These are phyloP conservation scores for Epistrophe grossulariae DNA, from an alignment of 2,888 invertebrate genomes.

Conservation along the genomic window DNA sequence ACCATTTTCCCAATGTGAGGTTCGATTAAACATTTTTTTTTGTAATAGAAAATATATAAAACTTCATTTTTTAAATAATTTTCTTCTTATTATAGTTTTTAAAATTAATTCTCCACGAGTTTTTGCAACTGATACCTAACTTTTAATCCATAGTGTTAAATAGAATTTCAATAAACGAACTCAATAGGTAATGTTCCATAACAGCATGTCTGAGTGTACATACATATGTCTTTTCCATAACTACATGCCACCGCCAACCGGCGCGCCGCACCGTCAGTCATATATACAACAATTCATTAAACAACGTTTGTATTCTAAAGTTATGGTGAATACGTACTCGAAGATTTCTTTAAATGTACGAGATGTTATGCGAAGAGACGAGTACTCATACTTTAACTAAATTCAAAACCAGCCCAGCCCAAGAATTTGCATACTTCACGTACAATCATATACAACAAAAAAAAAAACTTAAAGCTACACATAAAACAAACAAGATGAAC, in stretches of 20 bases:
- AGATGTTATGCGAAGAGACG: slow-evolving; percentile 11
- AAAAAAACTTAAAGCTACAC: slow-evolving; percentile 25
- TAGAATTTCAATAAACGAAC: slow-evolving; percentile 31
- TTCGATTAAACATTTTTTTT: too few relatives aligned
- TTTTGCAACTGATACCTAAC: not conserved
- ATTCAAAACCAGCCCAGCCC: slow-evolving; percentile 37
- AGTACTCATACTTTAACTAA: not conserved
- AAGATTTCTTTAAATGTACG: not conserved
- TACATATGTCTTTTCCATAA: slow-evolving; percentile 12
- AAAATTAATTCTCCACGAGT: not conserved
- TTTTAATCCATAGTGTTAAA: slow-evolving; percentile 30
- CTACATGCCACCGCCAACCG: slow-evolving; percentile 10
- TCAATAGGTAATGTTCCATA: slow-evolving; percentile 66
- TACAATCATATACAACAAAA: not conserved
- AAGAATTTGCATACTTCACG: slow-evolving; percentile 60
- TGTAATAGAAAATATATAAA: too few relatives aligned
- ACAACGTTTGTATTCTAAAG: slow-evolving; percentile 27
- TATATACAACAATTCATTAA: slow-evolving; percentile 34
- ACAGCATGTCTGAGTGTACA: slow-evolving; percentile 43
- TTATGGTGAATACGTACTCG: slow-evolving; percentile 6
- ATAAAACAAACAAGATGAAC: slow-evolving; percentile 67
- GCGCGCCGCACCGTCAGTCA: not conserved
- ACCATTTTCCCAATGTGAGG: too few relatives aligned
- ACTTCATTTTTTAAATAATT: too few relatives aligned
- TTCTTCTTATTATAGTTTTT: too few relatives aligned